phyloP scores from a whole-genome alignment of 1,140 invertebrate species.

The Musca domestica region DNA sequence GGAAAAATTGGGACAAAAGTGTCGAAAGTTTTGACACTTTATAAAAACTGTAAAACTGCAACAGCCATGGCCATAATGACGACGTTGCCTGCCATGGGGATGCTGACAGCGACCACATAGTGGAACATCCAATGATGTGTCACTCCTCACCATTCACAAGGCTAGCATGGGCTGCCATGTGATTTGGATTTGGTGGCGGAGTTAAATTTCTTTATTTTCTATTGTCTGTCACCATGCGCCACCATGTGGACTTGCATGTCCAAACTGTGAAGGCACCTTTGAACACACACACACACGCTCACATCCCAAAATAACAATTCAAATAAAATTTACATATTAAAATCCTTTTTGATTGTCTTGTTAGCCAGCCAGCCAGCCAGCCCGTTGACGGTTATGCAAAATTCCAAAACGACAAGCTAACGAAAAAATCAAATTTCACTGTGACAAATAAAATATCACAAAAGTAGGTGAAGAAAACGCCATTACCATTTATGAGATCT shows the following conservation, averaged over 20 bases:
- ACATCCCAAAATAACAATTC: too few species aligned
- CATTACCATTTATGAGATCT: too few species aligned
- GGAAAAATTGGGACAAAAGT: conserved; percentile 18
- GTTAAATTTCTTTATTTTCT: conserved; percentile 15
- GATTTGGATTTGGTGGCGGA: background rate
- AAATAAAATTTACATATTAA: conserved; percentile 14
- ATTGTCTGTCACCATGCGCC: background rate
- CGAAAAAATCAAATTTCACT: too few species aligned
- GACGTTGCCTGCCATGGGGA: too few species aligned
- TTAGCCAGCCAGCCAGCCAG: background rate
- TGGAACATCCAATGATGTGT: background rate
- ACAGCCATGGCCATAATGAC: background rate
- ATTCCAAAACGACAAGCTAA: too few species aligned
- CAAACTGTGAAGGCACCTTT: too few species aligned
- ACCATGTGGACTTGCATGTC: too few species aligned
- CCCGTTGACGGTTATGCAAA: too few species aligned
- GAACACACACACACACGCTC: too few species aligned
- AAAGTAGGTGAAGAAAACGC: too few species aligned
- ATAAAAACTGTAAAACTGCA: background rate
- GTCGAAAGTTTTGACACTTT: conserved; percentile 17
- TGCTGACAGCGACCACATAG: background rate
- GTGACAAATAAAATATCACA: too few species aligned
- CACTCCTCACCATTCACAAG: background rate
- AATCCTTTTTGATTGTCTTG: conserved; percentile 7
- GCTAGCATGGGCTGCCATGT: background rate